A percentile compares a stretch with the other conserved stretches of the same genome.
Evolutionary conservation across 2,797 vertebrate genomes (phyloP).

Genomic region (Chloroceryle inda): DNA sequence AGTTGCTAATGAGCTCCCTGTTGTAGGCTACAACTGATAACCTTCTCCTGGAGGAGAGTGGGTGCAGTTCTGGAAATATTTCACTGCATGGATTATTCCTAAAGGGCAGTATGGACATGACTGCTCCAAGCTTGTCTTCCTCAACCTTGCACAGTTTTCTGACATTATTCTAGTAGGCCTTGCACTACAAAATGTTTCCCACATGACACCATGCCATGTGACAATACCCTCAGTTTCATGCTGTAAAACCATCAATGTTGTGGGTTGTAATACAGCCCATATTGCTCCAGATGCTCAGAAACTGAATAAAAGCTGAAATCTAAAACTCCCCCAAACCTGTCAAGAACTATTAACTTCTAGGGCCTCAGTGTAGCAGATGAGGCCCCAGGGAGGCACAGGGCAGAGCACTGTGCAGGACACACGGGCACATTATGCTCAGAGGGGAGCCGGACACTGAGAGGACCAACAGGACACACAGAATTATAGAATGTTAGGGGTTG

Average conservation of each 20-base stretch:
- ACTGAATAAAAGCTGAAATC: background rate
- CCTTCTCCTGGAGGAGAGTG: background rate
- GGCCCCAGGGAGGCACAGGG: fast-evolving
- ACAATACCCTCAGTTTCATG: background rate
- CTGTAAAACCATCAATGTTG: background rate
- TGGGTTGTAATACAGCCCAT: background rate
- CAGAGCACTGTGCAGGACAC: background rate
- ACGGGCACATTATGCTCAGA: background rate
- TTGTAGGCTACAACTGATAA: background rate
- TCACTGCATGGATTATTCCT: background rate
- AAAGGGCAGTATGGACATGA: background rate
- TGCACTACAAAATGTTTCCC: background rate
- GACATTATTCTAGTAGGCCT: background rate
- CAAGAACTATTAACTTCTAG: background rate
- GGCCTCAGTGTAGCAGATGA: background rate
- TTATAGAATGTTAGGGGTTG: too few relatives aligned
- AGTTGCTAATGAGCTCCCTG: background rate
- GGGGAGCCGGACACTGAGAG: background rate
- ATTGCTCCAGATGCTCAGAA: background rate
- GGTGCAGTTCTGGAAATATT: background rate
- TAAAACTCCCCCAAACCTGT: background rate
- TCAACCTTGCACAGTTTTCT: background rate
- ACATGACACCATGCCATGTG: too few relatives aligned
- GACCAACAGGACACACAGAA: background rate
- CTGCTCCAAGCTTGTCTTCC: background rate